Base-by-base conservation (phyloP, 2,888 invertebrate species). In the Scaptomyza cyrtandrae region DNA sequence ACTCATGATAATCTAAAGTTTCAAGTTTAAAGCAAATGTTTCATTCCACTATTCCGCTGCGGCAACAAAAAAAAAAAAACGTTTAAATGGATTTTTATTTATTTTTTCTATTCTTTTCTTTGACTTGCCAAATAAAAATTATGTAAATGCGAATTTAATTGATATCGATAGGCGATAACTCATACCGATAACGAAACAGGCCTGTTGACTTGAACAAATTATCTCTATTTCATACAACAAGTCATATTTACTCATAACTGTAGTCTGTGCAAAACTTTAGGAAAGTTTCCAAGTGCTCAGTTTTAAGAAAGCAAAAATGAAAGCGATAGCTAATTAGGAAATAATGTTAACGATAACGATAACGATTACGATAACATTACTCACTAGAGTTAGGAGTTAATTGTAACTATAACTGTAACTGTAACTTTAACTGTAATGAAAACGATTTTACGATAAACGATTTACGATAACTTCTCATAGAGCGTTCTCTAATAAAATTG, bases 241-340 rank as follows among this genome's bases (percentile, higher is more conserved):
- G 13, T 50, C n/a, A 16, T 6, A 58, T 48, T 19, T 14, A 46
- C 19, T 16, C 31, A 31, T 53, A 62, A 67, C 62, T 65, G 55
- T 63, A 68, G 73, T 72, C 66, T 68, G 48, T 71, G 63, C 53
- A 45, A 45, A 77, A 78, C 75, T 62, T 88, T 83, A 80, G 85
- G 86, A 79, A 81, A 81, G 80, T 87, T 85, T 83, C 78, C 75
- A 84, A 74, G 78, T 76, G 80, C 74, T 75, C 80, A 75, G 76
- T 71, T 76, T 70, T 60, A 72, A 72, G 59, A 60, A 63, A 48
- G 45, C 37, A 49, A 60, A 76, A 65, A 55, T 66, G 64, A 59
- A 41, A 57, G 35, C 56, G 55, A 62, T 76, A 66, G 61, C 45
- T 48, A 11, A 11, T 24, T 66, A 76, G 58, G 58, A 57, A 50